phyloP scores from a whole-genome alignment of 2,113 vertebrate species.

The Hypocryptadius cinnamomeus region DNA sequence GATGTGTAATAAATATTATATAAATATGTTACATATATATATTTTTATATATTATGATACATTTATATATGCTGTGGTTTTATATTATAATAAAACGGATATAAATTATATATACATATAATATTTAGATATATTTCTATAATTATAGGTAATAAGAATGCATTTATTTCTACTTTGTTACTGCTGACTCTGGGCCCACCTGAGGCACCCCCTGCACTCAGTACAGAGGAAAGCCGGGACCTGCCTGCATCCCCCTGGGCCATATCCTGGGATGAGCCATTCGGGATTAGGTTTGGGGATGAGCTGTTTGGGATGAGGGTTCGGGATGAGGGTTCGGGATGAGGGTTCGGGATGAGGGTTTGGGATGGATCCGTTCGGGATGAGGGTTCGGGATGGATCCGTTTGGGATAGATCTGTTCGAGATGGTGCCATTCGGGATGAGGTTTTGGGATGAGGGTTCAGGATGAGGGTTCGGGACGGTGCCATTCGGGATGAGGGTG shows the following conservation, averaged over 20 bases:
- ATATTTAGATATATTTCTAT: background rate
- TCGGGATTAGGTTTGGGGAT: background rate
- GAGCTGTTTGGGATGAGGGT: background rate
- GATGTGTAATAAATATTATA: background rate
- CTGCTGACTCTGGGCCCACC: background rate
- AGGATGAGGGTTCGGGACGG: too few species aligned
- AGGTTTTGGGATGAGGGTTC: too few species aligned
- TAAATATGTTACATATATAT: background rate
- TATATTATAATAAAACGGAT: fast-evolving
- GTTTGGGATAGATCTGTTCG: too few species aligned
- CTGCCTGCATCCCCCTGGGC: too few species aligned
- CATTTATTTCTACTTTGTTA: background rate
- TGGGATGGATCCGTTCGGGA: fast-evolving
- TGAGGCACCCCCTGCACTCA: too few species aligned
- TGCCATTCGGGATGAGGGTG: background rate
- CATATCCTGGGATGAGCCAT: background rate
- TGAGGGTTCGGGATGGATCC: background rate
- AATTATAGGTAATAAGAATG: background rate
- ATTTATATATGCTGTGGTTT: background rate
- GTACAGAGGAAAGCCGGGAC: background rate
- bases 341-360: too few species aligned
- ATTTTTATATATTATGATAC: background rate
- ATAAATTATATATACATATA: background rate
- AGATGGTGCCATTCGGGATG: too few species aligned
- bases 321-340: background rate